phyloP scores from a whole-genome alignment of 2,888 invertebrate genomes.

The Drosophila bunnanda region DNA sequence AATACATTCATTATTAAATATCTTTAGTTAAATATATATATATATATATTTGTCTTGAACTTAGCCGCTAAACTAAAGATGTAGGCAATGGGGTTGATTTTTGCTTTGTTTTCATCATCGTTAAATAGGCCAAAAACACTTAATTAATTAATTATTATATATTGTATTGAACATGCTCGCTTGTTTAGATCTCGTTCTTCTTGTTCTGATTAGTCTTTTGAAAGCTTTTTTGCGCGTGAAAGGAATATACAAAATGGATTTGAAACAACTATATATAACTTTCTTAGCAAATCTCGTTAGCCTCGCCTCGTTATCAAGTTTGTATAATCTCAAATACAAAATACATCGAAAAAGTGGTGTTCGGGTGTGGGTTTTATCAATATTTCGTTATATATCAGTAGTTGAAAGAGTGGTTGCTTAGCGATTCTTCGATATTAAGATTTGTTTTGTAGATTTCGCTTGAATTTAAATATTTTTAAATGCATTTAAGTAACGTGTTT shows the following conservation, averaged over 20 bases:
- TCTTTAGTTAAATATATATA: conserved; percentile 39
- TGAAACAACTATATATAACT: conserved; percentile 52
- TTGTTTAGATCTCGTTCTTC: conserved; percentile 24
- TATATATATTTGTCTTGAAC: conserved; percentile 68
- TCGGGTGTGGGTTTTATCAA: conserved; percentile 31
- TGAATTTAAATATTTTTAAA: conserved; percentile 71
- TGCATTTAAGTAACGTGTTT: conserved; percentile 78
- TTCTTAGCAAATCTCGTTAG: conserved; percentile 57
- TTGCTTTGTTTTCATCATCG: conserved; percentile 23
- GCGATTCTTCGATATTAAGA: conserved; percentile 39
- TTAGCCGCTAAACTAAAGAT: conserved; percentile 75
- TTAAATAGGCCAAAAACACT: conserved; percentile 51
- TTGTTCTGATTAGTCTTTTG: conserved; percentile 61
- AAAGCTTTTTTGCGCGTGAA: conserved; percentile 67
- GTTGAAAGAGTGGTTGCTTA: conserved; percentile 54
- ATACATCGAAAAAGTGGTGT: conserved; percentile 69
- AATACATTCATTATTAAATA: conserved; percentile 65
- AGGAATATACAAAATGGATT: conserved; percentile 60
- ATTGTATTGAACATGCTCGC: conserved; percentile 11
- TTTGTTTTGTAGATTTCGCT: conserved; percentile 38
- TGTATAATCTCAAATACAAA: conserved; percentile 75
- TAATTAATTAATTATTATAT: conserved; percentile 15
- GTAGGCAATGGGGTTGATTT: conserved; percentile 64
- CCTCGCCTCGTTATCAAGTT: conserved; percentile 25
- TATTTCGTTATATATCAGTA: conserved; percentile 35